Percentiles rank a stretch among this genome's conserved stretches.
Evolutionary conservation across 2,888 invertebrate species (phyloP).

Genomic region (Drosophila kokeensis): DNA sequence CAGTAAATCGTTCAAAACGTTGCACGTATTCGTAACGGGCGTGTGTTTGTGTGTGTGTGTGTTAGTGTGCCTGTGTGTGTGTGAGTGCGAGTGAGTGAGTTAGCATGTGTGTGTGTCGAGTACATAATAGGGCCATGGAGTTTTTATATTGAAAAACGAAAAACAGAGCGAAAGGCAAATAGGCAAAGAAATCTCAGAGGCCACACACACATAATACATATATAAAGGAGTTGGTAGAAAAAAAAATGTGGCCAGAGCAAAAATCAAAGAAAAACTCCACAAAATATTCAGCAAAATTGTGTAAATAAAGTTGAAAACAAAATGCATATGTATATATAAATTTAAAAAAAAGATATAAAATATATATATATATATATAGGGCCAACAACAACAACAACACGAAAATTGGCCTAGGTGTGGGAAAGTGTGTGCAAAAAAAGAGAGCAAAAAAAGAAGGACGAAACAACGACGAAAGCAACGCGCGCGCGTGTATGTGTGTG

Average conservation of each 20-base stretch:
- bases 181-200: conserved; percentile 37
- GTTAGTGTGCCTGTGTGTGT: conserved; percentile 55
- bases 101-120: conserved; percentile 73
- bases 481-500: conserved; percentile 64
- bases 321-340: conserved; percentile 22
- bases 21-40: conserved; percentile 62
- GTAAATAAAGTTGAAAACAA: conserved; percentile 46
- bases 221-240: conserved; percentile 47
- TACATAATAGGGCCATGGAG: conserved; percentile 80
- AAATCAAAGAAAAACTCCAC: conserved; percentile 45
- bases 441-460: conserved; percentile 46
- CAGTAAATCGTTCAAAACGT: conserved; percentile 39
- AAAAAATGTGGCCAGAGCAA: conserved; percentile 64
- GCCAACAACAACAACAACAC: conserved; percentile 54
- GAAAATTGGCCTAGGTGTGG: conserved; percentile 46
- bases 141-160: conserved; percentile 73
- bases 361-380: conserved; percentile 38
- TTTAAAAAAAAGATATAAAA: conserved; percentile 23
- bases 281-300: conserved; percentile 28
- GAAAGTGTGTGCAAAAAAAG: conserved; percentile 50
- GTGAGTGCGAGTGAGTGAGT: conserved; percentile 38
- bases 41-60: conserved; percentile 47
- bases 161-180: conserved; percentile 32
- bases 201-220: conserved; percentile 33
- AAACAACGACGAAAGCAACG: conserved; percentile 45